Conservation (phyloP, 2,888 invertebrate genomes). For the Scaptomyza caliginosa region DNA sequence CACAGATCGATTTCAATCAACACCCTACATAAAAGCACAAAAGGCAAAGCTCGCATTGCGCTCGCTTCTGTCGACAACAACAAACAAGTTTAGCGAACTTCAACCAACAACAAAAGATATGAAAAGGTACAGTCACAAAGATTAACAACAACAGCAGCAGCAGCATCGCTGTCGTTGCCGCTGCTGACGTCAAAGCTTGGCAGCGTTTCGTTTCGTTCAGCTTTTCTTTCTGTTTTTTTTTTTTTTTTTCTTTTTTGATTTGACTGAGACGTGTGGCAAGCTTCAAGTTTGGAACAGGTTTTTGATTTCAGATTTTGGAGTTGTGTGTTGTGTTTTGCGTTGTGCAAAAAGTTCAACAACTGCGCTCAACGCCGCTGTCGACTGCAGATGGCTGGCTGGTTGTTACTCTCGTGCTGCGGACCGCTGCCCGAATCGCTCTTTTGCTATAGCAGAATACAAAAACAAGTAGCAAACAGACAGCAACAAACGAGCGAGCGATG, state of each 20-base stretch:
- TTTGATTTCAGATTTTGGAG: slow-evolving; percentile 72
- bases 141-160: slow-evolving; percentile 56
- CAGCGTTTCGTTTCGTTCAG: slow-evolving; percentile 51
- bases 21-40: slow-evolving; percentile 29
- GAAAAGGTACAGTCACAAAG: slow-evolving; percentile 71
- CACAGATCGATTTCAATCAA: slow-evolving; percentile 73
- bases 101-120: slow-evolving; percentile 65
- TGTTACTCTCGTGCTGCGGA: slow-evolving; percentile 67
- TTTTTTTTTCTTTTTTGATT: too few species aligned
- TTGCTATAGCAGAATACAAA: slow-evolving; percentile 52
- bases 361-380: slow-evolving; percentile 29
- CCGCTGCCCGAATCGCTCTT: slow-evolving; percentile 14
- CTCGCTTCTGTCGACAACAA: slow-evolving; percentile 39
- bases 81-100: slow-evolving; percentile 58
- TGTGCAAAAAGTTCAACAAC: slow-evolving; percentile 76
- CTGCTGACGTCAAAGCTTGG: slow-evolving; percentile 59
- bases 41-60: slow-evolving; percentile 20
- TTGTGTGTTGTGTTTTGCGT: slow-evolving; percentile 41
- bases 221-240: too few species aligned
- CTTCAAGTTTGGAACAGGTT: slow-evolving; percentile 68
- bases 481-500: slow-evolving; percentile 71
- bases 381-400: slow-evolving; percentile 57
- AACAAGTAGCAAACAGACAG: slow-evolving; percentile 67
- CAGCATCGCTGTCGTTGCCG: slow-evolving; percentile 9
- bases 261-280: slow-evolving; percentile 75